Conservation (phyloP, 2,113 vertebrate genomes). For the Hippocampus comes region DNA sequence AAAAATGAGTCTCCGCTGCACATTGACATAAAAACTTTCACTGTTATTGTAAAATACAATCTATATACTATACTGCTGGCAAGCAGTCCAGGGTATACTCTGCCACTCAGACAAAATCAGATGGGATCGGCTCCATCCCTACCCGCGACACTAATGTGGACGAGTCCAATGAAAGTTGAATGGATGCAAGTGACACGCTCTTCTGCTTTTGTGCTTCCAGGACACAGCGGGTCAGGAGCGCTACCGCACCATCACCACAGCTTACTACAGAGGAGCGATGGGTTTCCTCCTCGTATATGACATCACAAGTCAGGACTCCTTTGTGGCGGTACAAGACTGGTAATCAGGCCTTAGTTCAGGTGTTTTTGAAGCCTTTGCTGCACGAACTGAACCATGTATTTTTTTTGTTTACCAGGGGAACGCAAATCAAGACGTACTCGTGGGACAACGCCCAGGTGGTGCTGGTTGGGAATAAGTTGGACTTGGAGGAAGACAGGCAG, state of each 20-base stretch:
- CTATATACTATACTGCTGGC: too few species aligned
- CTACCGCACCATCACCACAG: constrained; percentile 82
- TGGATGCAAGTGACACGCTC: neutral
- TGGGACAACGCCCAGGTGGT: constrained; percentile 84
- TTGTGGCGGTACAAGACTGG: constrained; percentile 82
- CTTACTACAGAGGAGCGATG: constrained; percentile 84
- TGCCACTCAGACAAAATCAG: too few species aligned
- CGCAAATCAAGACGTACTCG: constrained; percentile 84
- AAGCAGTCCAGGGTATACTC: too few species aligned
- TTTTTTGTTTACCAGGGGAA: constrained; percentile 70
- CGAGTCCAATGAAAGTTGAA: too few species aligned
- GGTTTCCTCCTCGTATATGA: constrained; percentile 84
- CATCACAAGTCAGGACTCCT: constrained; percentile 80
- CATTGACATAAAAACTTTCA: too few species aligned
- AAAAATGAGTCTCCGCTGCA: too few species aligned
- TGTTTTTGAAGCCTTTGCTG: neutral
- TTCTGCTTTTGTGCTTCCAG: constrained; percentile 49
- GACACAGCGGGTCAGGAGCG: constrained; percentile 84
- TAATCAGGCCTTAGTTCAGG: constrained; percentile 33
- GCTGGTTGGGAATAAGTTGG: constrained; percentile 80
- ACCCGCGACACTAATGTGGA: too few species aligned
- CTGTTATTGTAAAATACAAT: too few species aligned
- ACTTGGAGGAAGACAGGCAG: constrained; percentile 80
- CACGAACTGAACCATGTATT: neutral
- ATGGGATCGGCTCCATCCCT: too few species aligned